phyloP scores from a whole-genome alignment of 2,888 invertebrate species.

The Azorinus chamasolen region DNA sequence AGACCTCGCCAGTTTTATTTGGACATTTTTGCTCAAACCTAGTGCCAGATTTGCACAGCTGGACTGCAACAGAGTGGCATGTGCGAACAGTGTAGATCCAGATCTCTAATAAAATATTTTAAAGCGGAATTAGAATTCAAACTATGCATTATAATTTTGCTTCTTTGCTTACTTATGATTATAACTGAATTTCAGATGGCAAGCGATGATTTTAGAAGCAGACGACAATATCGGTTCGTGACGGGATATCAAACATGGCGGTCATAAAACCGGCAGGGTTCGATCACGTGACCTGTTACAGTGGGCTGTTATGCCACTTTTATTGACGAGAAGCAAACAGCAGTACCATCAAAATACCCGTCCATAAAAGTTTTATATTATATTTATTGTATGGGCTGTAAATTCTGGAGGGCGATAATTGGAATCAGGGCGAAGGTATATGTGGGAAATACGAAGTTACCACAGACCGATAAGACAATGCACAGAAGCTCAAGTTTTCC shows the following conservation, averaged over 20 bases:
- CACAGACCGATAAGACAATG: constrained; percentile 30
- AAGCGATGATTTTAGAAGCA: too few relatives aligned
- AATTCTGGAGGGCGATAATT: constrained; percentile 52
- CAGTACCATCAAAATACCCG: constrained; percentile 46
- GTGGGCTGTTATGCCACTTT: constrained; percentile 61
- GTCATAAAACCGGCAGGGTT: constrained; percentile 56
- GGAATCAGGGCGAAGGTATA: constrained; percentile 32
- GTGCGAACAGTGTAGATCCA: too few relatives aligned
- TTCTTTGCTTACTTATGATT: too few relatives aligned
- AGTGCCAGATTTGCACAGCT: too few relatives aligned
- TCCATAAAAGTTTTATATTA: constrained; percentile 61
- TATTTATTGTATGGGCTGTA: constrained; percentile 57
- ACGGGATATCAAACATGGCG: constrained; percentile 44
- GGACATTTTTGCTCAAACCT: too few relatives aligned
- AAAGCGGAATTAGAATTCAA: too few relatives aligned
- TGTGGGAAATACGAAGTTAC: constrained; percentile 30
- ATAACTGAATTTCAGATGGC: too few relatives aligned
- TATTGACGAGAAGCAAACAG: constrained; percentile 54
- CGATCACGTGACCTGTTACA: constrained; percentile 38
- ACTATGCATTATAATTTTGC: too few relatives aligned
- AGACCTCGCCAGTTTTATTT: too few relatives aligned
- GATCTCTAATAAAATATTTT: too few relatives aligned
- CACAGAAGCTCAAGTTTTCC: constrained; percentile 25
- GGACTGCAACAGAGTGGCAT: too few relatives aligned
- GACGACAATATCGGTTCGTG: not conserved